Conservation (phyloP, 2,113 vertebrate species). For the Lycaon pictus region DNA sequence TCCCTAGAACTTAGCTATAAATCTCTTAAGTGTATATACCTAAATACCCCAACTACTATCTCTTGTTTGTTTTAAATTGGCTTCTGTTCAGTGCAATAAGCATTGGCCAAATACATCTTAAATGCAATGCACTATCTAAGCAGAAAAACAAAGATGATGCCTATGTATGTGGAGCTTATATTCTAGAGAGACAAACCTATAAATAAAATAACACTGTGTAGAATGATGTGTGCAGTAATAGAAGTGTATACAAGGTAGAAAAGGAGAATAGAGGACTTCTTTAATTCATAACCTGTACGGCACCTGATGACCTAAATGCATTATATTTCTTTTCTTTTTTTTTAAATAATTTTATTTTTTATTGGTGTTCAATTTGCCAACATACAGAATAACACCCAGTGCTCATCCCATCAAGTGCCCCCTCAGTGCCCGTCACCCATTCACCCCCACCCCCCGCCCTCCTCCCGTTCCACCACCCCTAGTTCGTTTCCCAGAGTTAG, state of each 20-base stretch:
- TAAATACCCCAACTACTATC: not conserved
- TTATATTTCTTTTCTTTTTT: not conserved
- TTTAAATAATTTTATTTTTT: no score
- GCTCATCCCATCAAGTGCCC: no score
- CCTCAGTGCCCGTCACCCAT: no score
- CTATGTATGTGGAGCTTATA: not conserved
- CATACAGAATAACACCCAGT: no score
- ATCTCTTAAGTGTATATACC: not conserved
- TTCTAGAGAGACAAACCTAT: not conserved
- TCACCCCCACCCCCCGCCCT: no score
- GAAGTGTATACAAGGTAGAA: not conserved
- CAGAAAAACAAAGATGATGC: not conserved
- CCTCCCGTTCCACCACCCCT: no score
- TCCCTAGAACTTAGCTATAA: not conserved
- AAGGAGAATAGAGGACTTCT: not conserved
- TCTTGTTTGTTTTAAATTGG: conserved; percentile 20
- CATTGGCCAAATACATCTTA: not conserved
- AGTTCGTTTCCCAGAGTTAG: no score
- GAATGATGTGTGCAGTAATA: not conserved
- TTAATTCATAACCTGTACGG: not conserved
- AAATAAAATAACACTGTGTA: not conserved
- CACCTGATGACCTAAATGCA: not conserved
- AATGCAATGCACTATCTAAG: not conserved
- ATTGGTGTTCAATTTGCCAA: no score
- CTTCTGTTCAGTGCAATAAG: not conserved